phyloP scores from a whole-genome alignment of 2,797 vertebrate genomes.

The Sebastes wilsoni region DNA sequence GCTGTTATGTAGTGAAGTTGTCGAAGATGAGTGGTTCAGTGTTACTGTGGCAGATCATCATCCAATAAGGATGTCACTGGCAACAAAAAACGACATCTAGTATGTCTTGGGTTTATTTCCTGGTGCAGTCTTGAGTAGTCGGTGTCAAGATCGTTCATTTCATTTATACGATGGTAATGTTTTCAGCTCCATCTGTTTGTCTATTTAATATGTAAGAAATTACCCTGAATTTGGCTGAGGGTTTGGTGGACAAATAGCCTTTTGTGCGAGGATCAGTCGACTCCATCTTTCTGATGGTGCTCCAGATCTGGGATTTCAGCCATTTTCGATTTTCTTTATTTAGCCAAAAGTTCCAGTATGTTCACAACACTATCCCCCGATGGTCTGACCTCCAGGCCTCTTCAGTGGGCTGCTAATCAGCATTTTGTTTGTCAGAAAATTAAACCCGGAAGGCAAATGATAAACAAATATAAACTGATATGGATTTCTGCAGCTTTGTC shows the following conservation, averaged over 20 bases:
- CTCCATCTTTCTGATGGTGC: neutral
- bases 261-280: slow-evolving; percentile 36
- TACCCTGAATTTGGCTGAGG: neutral
- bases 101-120: neutral
- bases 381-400: slow-evolving; percentile 15
- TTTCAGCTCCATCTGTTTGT: neutral
- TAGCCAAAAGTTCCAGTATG: slow-evolving; percentile 17
- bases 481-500: neutral
- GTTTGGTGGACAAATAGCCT: neutral
- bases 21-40: neutral
- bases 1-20: neutral
- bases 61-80: neutral
- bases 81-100: neutral
- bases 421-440: slow-evolving; percentile 25
- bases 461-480: slow-evolving; percentile 38
- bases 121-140: neutral
- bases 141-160: neutral
- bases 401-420: slow-evolving; percentile 14
- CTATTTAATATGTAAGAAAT: neutral
- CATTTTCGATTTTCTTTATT: slow-evolving; percentile 29
- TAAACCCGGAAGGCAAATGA: slow-evolving; percentile 33
- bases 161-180: neutral
- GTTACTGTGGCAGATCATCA: neutral
- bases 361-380: slow-evolving; percentile 6
- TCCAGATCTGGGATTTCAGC: slow-evolving; percentile 53